Evolutionary conservation across 2,888 invertebrate species (phyloP), one percentile per base, ranked within the genome.

Genomic region (Sesamia inferens): DNA sequence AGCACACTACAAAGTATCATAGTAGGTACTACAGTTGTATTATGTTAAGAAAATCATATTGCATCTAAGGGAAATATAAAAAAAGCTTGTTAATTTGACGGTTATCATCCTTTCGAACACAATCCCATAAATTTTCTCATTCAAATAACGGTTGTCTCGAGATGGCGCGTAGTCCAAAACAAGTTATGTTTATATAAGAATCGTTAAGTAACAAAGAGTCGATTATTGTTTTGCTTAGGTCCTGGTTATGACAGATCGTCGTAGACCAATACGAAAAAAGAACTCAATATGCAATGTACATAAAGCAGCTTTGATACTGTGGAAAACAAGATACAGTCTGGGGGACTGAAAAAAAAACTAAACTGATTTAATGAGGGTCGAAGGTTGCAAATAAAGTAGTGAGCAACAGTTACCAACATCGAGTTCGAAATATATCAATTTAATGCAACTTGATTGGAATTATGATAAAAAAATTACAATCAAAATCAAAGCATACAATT

Each of bases 161-260:
- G 39, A n/a, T 16, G 19, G 16, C n/a, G 5, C 42, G 13, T 16
- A 24, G n/a, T 58, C 62, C 11, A 19, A n/a, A 14, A 22, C 13
- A 48, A 74, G 6, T 39, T 59, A 22, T 59, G 58, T 73, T 66
- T 66, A 74, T 11, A 66, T 62, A 66, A 57, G 48, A 47, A n/a
- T 55, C 42, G 42, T 13, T 58, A 63, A 54, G 16, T 54, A 74
- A 55, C 16, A 24, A 11, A 31, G 57, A n/a, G 16, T 61, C 66
- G 55, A 47, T 66, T 75, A 19, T 55, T 66, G 13, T 55, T 66
- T 44, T 65, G 22, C 10, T 55, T 58, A 55, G 22, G 22, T 39
- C 24, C 74, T 65, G 59, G 44, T 16, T 76, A 11, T 42, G 76
- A 74, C 66, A 66, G 47, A 61, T 76, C 14, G 31, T 44, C 13